Evolutionary conservation across 2,888 invertebrate species (phyloP), one percentile per base, ranked within the genome.

Genomic region (Cetonia aurata): DNA sequence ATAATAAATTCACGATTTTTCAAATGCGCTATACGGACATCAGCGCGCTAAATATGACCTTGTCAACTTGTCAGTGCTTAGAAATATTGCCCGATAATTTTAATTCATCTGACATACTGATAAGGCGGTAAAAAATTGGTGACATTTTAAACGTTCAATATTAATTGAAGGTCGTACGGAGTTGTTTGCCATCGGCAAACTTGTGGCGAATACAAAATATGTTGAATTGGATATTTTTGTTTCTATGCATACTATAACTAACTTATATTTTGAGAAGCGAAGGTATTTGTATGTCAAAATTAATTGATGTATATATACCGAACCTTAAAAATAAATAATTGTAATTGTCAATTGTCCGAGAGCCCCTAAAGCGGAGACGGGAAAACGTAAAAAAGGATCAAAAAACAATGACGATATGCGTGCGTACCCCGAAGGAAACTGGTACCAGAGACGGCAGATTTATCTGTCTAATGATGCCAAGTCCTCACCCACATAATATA

Each of bases 401-500:
- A 71, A 73, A 75, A 73, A 75, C 75, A 74, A 75, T 73, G 67
- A 70, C 73, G 69, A 71, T 57, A 69, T 78, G 77, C 78, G 76
- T 77, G 76, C 77, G 73, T 74, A 62, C 69, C 78, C 76, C 69
- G 50, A 59, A 76, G 78, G 77, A 69, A 72, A 74, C 3, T 25
- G 25, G 71, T 73, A 25, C 25, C 25, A 4, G 1, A 25, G 25
- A 25, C 25, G 25, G 72, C 77, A 72, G 76, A 75, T 76, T 72
- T 73, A 59, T 73, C 72, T 72, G 71, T 72, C 75, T 76, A 76
- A 76, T 76, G 73, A 75, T 75, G 71, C 71, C 72, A 73, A 72
- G 73, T 71, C 74, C 74, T 72, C 75, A 76, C 75, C 75, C 75
- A 76, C 75, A 74, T 73, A 71, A 71, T 74, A 75, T 73, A 72